phyloP scores from a whole-genome alignment of 2,797 vertebrate species.

The Gouania willdenowi region DNA sequence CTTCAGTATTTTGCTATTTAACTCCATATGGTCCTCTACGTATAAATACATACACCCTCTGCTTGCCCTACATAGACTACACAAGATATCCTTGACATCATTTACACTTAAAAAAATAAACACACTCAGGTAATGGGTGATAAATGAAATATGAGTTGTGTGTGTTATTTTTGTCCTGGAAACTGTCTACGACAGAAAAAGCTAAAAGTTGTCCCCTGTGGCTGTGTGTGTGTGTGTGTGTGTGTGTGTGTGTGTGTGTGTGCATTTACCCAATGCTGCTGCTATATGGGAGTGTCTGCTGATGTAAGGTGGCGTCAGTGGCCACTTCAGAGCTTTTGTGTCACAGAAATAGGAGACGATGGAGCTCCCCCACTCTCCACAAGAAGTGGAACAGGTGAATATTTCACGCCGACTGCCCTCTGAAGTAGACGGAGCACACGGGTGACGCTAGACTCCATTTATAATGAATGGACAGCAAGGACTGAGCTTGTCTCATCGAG shows the following conservation, averaged over 20 bases:
- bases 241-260: not conserved
- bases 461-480: conserved; percentile 60
- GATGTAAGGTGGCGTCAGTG: conserved; percentile 51
- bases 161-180: not conserved
- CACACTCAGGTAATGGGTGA: not conserved
- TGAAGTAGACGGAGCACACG: conserved; percentile 46
- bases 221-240: not conserved
- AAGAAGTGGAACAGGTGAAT: conserved; percentile 62
- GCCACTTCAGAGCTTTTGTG: conserved; percentile 39
- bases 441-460: conserved; percentile 49
- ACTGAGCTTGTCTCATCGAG: conserved; percentile 52
- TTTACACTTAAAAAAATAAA: too few species aligned
- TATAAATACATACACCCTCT: too few species aligned
- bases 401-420: conserved; percentile 59
- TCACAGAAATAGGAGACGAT: conserved; percentile 21
- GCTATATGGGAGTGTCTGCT: conserved; percentile 15
- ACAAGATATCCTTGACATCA: too few species aligned
- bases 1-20: too few species aligned
- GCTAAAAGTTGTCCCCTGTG: conserved; percentile 3
- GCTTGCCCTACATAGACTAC: too few species aligned
- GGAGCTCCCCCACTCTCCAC: conserved; percentile 37
- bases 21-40: too few species aligned
- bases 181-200: not conserved
- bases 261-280: not conserved
- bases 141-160: not conserved